Conservation (phyloP, 1,140 invertebrate species). For the Geopemphigus sp. region DNA sequence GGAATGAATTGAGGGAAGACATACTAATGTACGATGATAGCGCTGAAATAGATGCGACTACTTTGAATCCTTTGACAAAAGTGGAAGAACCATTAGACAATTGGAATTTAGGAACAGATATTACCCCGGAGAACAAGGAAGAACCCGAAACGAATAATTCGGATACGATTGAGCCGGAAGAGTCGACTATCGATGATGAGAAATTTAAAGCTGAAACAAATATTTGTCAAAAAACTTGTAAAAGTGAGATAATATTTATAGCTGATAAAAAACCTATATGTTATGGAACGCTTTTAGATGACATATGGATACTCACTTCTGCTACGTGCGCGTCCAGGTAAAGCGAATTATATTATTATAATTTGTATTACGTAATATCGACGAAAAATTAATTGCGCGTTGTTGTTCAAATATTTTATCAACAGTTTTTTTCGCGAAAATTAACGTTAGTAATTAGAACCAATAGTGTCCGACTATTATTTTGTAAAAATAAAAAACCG, state of each 20-base stretch:
- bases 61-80: background rate
- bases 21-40: background rate
- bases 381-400: too few species aligned
- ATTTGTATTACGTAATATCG: too few species aligned
- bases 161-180: background rate
- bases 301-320: slow-evolving; percentile 53
- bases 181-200: slow-evolving; percentile 5
- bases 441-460: too few species aligned
- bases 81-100: background rate
- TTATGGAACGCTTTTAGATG: slow-evolving; percentile 51
- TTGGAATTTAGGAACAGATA: slow-evolving; percentile 2
- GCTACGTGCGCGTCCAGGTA: slow-evolving; percentile 53
- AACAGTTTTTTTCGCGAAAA: too few species aligned
- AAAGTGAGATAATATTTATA: slow-evolving; percentile 48
- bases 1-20: background rate
- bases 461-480: too few species aligned
- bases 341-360: background rate
- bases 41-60: background rate
- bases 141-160: background rate
- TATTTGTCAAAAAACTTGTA: slow-evolving; percentile 32
- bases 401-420: too few species aligned
- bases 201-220: slow-evolving; percentile 1
- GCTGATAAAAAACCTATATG: slow-evolving; percentile 50
- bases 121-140: background rate
- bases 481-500: too few species aligned